Percentiles rank a stretch among this genome's conserved stretches.
phyloP scores from a whole-genome alignment of 2,113 vertebrate genomes.

The Mormyrus lacerda region DNA sequence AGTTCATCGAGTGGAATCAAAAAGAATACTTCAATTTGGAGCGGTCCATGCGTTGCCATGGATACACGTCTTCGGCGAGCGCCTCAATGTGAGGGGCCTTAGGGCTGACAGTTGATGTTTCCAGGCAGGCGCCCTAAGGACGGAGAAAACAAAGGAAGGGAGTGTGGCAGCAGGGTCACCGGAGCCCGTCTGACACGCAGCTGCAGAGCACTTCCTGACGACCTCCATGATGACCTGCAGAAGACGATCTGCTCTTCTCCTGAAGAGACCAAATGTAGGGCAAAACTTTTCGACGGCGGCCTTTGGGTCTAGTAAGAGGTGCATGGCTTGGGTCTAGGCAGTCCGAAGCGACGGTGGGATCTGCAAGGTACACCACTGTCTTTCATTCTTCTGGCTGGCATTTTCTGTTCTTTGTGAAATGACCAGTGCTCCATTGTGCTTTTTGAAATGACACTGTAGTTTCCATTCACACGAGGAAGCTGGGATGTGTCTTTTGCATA shows the following conservation, averaged over 20 bases:
- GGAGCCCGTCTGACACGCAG: not conserved
- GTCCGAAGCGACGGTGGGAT: not conserved
- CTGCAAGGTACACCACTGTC: not conserved
- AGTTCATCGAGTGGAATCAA: conserved; percentile 12
- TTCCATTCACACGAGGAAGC: not conserved
- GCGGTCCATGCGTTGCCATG: not conserved
- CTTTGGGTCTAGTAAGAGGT: not conserved
- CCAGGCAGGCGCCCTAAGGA: not conserved
- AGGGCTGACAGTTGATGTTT: not conserved
- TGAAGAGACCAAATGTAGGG: not conserved
- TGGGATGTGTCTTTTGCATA: not conserved
- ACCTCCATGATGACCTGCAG: not conserved
- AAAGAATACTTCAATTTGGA: conserved; percentile 6
- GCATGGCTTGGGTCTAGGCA: not conserved
- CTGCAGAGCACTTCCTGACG: not conserved
- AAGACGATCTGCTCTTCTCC: not conserved
- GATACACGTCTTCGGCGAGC: not conserved
- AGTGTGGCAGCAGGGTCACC: not conserved
- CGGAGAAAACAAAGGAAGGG: not conserved
- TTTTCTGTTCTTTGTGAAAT: not conserved
- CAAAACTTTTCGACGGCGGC: not conserved
- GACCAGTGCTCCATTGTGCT: not conserved
- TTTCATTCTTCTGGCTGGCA: not conserved
- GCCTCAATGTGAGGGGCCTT: not conserved
- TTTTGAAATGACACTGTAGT: not conserved